phyloP scores from a whole-genome alignment of 2,888 invertebrate genomes.

The Stomorhina lunata region DNA sequence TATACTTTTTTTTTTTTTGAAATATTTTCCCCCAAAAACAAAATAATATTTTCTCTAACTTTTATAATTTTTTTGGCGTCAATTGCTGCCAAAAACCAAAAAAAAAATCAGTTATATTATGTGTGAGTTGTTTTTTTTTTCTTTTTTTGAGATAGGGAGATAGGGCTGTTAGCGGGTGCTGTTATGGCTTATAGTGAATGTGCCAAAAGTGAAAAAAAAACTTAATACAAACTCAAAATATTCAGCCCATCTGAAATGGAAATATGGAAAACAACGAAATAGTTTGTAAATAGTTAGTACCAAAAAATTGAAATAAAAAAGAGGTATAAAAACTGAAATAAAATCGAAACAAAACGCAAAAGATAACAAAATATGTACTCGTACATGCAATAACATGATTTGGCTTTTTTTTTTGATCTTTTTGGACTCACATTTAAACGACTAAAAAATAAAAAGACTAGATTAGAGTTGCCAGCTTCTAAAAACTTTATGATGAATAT shows the following conservation, averaged over 20 bases:
- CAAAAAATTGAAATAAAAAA: background rate
- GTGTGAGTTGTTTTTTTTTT: no score
- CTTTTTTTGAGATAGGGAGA: background rate
- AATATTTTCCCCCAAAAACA: no score
- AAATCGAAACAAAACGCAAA: conserved; percentile 55
- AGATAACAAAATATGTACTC: conserved; percentile 54
- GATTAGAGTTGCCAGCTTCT: conserved; percentile 34
- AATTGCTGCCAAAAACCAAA: conserved; percentile 63
- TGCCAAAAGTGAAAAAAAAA: conserved; percentile 43
- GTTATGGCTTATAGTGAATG: background rate
- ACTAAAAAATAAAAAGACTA: background rate
- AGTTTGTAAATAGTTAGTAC: conserved; percentile 20
- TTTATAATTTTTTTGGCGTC: conserved; percentile 30
- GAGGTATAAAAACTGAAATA: conserved; percentile 41
- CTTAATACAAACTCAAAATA: conserved; percentile 17
- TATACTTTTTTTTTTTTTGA: background rate
- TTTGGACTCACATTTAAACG: background rate
- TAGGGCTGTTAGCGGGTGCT: conserved; percentile 22
- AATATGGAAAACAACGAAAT: conserved; percentile 45
- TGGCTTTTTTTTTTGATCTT: conserved; percentile 26
- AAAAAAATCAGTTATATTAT: no score
- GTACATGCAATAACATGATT: conserved; percentile 51
- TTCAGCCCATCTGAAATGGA: conserved; percentile 53
- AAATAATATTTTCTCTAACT: conserved; percentile 35
- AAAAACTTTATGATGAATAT: no score